Evolutionary conservation across 2,888 invertebrate genomes (phyloP).

Genomic region (Pherbina coryleti): DNA sequence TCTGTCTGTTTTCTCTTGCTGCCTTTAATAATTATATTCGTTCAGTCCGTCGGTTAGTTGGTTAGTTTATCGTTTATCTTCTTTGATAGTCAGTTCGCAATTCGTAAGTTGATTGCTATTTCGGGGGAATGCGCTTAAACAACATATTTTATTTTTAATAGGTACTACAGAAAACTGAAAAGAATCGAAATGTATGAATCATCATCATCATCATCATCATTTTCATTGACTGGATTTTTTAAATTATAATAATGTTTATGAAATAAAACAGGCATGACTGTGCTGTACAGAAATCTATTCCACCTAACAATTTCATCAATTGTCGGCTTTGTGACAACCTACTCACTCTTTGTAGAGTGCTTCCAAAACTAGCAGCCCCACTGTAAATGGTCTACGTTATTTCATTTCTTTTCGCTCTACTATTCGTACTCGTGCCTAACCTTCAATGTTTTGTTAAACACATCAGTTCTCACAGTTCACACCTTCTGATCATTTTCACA

Average conservation of each 20-base stretch:
- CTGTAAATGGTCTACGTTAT: not conserved
- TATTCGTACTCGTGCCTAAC: constrained; percentile 30
- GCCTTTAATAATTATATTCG: not conserved
- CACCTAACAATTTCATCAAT: too few species aligned
- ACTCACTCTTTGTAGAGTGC: too few species aligned
- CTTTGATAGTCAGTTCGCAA: not conserved
- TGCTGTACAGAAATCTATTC: too few species aligned
- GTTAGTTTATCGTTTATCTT: not conserved
- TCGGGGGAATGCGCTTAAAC: not conserved
- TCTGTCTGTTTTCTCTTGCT: constrained; percentile 20
- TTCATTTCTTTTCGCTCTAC: not conserved
- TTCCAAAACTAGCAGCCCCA: too few species aligned
- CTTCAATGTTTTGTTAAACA: constrained; percentile 32
- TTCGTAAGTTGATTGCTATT: not conserved
- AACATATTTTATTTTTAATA: too few species aligned
- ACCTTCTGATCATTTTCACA: constrained; percentile 21
- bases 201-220: too few species aligned
- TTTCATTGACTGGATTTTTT: too few species aligned
- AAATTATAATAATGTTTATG: too few species aligned
- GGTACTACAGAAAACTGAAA: too few species aligned
- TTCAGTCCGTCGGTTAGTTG: not conserved
- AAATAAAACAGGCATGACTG: too few species aligned
- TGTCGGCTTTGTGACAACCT: too few species aligned
- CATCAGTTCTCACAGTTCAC: constrained; percentile 23
- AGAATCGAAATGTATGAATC: too few species aligned